Conservation (phyloP, 2,888 invertebrate species). For the Strigamia transsilvanica region DNA sequence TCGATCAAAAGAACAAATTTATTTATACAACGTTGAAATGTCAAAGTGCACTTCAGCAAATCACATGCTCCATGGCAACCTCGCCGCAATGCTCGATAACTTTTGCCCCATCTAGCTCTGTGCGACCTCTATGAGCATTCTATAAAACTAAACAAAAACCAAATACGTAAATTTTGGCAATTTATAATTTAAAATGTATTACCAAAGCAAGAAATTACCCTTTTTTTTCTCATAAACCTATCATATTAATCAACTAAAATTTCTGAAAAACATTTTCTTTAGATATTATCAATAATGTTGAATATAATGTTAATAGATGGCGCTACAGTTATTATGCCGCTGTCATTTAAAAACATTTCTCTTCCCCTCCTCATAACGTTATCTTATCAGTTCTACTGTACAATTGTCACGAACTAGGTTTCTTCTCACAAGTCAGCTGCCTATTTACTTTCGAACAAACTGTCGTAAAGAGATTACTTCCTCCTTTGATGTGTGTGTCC, state of each 20-base stretch:
- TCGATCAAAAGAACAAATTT: neutral
- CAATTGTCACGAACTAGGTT: neutral
- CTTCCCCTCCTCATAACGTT: neutral
- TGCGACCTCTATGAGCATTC: neutral
- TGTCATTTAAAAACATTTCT: neutral
- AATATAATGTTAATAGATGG: neutral
- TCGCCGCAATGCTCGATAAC: neutral
- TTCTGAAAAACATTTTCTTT: too few species aligned
- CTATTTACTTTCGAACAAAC: neutral
- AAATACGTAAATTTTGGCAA: too few species aligned
- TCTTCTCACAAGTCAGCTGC: neutral
- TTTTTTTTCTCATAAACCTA: too few species aligned
- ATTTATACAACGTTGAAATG: neutral
- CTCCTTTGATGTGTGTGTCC: neutral
- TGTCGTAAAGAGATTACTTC: conserved; percentile 4
- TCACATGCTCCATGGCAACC: neutral
- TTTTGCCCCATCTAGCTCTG: neutral
- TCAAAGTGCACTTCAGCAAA: neutral
- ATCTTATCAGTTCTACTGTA: neutral
- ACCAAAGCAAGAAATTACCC: too few species aligned
- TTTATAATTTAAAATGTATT: too few species aligned
- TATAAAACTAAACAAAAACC: neutral
- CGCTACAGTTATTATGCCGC: neutral
- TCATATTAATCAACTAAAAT: too few species aligned
- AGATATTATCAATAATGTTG: neutral